Base-by-base conservation (phyloP, 2,113 vertebrate genomes). In the Neodontobutis hainanensis region DNA sequence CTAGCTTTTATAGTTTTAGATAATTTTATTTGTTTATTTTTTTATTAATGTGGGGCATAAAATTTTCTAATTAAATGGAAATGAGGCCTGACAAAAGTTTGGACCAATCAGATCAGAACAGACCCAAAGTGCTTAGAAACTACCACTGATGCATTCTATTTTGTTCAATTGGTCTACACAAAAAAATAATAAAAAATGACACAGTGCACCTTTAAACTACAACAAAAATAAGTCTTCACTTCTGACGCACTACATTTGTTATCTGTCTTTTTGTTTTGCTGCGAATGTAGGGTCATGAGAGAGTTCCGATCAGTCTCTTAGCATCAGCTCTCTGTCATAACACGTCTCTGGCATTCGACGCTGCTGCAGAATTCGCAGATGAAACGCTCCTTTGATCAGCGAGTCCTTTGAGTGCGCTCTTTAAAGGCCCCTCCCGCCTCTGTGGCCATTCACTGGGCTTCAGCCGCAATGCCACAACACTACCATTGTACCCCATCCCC, bases 331-430 rank as follows among this genome's bases (percentile, higher is more conserved):
- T 87, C 72, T 67, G 67, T 80, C 78, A 56, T 73, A 75, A 75
- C 80, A 56, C 15, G 61, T 84, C 73, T 62, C 68, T 69, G 76
- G 80, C 81, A 65, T 81, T 82, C 66, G 15, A 68, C 70, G 64
- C 74, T 66, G 79, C 86, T 65, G 82, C 81, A 85, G 77, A 77
- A 87, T 73, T 81, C 84, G 49, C 83, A 86, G 85, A 90, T 87
- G 87, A 88, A 87, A 88, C 78, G 58, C 59, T 82, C 65, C 84
- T 88, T 88, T 90, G 87, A 88, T 87, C 87, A 83, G 77, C 19
- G 0, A 78, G 78, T 62, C 83, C 83, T 90, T 88, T 88, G 87
- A 90, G 87, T 75, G 66, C n/a, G 34, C 83, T 77, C 69, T 83
- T 77, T 87, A 84, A 84, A 86, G 77, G 80, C 82, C 75, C 49